Base-by-base conservation (phyloP, 2,888 invertebrate species). In the Ptychoptera contaminata region DNA sequence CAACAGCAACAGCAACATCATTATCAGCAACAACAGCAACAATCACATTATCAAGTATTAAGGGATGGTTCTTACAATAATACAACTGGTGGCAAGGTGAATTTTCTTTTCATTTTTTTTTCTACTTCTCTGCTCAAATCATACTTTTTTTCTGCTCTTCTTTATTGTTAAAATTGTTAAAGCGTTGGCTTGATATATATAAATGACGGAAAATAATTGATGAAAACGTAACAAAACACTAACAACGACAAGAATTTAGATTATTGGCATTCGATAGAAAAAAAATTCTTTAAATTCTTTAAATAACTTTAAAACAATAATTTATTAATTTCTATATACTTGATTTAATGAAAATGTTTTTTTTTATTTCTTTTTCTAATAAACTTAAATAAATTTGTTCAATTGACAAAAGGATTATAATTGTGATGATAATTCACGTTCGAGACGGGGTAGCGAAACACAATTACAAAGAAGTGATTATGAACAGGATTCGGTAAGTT, bases 401-500 rank as follows among this genome's bases (percentile, higher is more conserved):
- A 7, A 23, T 23, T 23, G 47, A 55, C n/a, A 51, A 49, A 56
- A 65, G 65, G 65, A 65, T 56, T 65, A 65, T 58, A 63, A 61
- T 60, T 64, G 63, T 62, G 64, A 65, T 58, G 65, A 64, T 54
- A 31, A 42, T 23, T 61, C 58, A 56, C 59, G 65, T 55, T 61
- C 63, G 50, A 61, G 64, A 54, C 61, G 65, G 57, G 62, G 63
- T 53, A 64, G 65, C 56, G 65, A 65, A 57, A 60, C 62, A 50
- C 65, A 63, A 54, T 55, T 65, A 57, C 58, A 61, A 49, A 55
- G 58, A 49, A 50, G 56, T 56, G 65, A 65, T 54, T 65, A 65
- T 53, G 65, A 62, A 50, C 63, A 61, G 55, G 65, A 65, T 58
- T 54, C 62, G 63, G 65, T 65, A 58, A 65, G 65, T 62, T 55